phyloP scores from a whole-genome alignment of 2,797 vertebrate genomes.

The Amphiprion clarkii region DNA sequence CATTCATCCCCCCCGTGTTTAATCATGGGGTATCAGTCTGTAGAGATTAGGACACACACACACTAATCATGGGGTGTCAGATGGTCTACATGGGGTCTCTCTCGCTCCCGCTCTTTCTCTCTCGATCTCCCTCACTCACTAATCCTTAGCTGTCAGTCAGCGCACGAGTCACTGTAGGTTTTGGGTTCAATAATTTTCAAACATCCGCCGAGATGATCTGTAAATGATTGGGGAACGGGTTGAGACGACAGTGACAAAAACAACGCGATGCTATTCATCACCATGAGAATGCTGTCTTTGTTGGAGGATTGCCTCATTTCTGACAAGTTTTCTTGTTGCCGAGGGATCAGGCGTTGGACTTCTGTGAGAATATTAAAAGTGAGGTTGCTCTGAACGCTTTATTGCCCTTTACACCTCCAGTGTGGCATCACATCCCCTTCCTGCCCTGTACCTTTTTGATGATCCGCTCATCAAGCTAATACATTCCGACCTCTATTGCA shows the following conservation, averaged over 20 bases:
- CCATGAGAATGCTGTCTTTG: slow-evolving; percentile 23
- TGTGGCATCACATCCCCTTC: slow-evolving; percentile 17
- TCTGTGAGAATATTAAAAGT: slow-evolving; percentile 30
- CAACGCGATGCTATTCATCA: slow-evolving; percentile 7
- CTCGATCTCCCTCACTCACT: slow-evolving; percentile 8
- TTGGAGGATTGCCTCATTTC: slow-evolving; percentile 2
- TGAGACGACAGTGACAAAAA: slow-evolving; percentile 7
- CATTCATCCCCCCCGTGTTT: slow-evolving; percentile 37
- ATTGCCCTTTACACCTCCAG: slow-evolving; percentile 28
- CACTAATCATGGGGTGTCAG: slow-evolving; percentile 64
- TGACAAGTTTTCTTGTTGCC: neutral
- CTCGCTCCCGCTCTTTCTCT: slow-evolving; percentile 12
- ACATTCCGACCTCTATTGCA: slow-evolving; percentile 58
- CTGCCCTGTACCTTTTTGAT: slow-evolving; percentile 46
- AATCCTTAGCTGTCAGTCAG: slow-evolving; percentile 47
- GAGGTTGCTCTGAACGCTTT: slow-evolving; percentile 21
- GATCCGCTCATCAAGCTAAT: slow-evolving; percentile 60
- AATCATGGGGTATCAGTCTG: slow-evolving; percentile 66
- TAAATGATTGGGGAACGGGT: neutral
- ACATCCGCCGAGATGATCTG: slow-evolving; percentile 16
- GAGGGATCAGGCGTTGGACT: neutral
- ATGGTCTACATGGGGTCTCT: slow-evolving; percentile 42
- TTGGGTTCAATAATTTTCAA: slow-evolving; percentile 26
- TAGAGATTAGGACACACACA: slow-evolving; percentile 52
- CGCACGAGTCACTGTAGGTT: neutral